Conservation (phyloP, 2,113 vertebrate species). For the Saccopteryx bilineata region DNA sequence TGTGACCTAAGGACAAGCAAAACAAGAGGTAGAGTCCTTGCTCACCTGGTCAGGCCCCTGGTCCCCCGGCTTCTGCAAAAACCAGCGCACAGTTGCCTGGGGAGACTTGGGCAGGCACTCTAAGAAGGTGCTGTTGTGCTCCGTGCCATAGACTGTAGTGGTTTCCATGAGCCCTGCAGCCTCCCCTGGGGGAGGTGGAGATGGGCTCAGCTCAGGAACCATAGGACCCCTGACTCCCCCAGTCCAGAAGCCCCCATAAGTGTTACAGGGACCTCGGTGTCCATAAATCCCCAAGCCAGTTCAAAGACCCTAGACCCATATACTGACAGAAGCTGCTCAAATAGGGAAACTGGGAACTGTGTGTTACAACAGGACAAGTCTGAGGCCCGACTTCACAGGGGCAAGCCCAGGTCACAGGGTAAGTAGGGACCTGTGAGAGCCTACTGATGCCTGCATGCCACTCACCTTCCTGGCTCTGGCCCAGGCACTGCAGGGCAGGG, state of each 20-base stretch:
- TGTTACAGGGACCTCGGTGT: background rate
- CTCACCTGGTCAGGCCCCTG: constrained; percentile 92
- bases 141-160: constrained; percentile 92
- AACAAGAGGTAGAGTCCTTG: background rate
- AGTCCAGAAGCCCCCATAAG: background rate
- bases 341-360: background rate
- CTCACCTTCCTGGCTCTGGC: constrained; percentile 93
- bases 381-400: background rate
- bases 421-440: too few relatives aligned
- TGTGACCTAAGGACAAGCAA: background rate
- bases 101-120: constrained; percentile 95
- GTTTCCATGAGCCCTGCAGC: constrained; percentile 88
- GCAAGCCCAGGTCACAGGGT: background rate
- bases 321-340: background rate
- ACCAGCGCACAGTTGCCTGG: constrained; percentile 94
- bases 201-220: background rate
- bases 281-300: too few relatives aligned
- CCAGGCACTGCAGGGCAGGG: constrained; percentile 93
- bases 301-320: background rate
- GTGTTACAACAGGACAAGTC: background rate
- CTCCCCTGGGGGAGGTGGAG: constrained; percentile 85
- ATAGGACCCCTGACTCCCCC: background rate
- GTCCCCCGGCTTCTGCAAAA: constrained; percentile 89
- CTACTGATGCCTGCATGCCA: background rate
- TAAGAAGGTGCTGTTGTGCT: constrained; percentile 97